Base-by-base conservation (phyloP, 1,140 invertebrate species). In the Hylaeus volcanicus region DNA sequence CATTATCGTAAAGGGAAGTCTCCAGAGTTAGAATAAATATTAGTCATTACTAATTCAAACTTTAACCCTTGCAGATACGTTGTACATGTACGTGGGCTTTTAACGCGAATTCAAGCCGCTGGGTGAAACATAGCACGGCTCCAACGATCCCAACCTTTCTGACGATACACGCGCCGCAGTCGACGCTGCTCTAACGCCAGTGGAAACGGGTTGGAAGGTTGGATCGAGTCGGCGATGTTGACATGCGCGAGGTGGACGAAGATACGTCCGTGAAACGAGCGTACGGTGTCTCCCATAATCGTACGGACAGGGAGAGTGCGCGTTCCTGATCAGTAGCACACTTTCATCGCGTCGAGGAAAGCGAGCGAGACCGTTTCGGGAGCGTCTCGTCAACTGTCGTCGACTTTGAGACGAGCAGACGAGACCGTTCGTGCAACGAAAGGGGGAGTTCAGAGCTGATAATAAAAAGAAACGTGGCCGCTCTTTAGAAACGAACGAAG, bases 281-380 rank as follows among this genome's bases (percentile, higher is more conserved):
- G 43, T 26, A 11, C 51, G 39, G 53, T 37, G 39, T 66, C 64
- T 45, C 8, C 41, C 64, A 15, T n/a, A 37, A 15, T 43, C 43
- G 48, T 60, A 51, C 65, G 37, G 63, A 83, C 84, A 82, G 86
- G 84, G 88, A 86, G 87, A 88, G 87, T 88, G 73, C 81, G 83
- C 84, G 86, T 85, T 86, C 81, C 83, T 86, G 84, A 83, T 90
- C 85, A 89, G 88, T 88, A 90, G 89, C 88, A 89, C 84, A 91
- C 90, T 91, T 91, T 91, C 88, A 84, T 88, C 86, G 90, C 66
- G 74, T 53, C 82, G 84, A 89, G 85, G 89, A 91, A 91, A 91
- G 90, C 88, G 88, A 89, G 82, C 83, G 84, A 87, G 82, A 79
- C 81, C 68, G 78, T 83, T 85, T 87, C 80, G 56, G 48, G 26